Evolutionary conservation across 2,888 invertebrate species (phyloP).

Genomic region (Lepidochrysops patricia): DNA sequence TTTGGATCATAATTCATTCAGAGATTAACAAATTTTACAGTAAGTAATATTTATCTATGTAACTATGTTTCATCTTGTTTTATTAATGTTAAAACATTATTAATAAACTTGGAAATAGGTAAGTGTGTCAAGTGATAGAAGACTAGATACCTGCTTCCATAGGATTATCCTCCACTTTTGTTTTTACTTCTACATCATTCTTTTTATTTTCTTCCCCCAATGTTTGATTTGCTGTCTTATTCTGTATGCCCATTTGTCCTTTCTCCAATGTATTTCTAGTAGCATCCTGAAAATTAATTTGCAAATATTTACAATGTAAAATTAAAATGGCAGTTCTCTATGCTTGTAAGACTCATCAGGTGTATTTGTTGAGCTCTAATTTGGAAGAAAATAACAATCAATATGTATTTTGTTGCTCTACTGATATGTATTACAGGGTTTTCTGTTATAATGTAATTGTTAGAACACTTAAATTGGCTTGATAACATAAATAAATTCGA

Average conservation of each 20-base stretch:
- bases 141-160: conserved; percentile 50
- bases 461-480: background rate
- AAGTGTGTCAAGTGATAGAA: background rate
- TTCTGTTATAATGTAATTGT: background rate
- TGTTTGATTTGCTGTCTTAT: conserved; percentile 32
- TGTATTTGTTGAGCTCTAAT: background rate
- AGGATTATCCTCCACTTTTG: conserved; percentile 41
- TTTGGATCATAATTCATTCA: too few relatives aligned
- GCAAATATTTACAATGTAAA: conserved; percentile 4
- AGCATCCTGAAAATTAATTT: conserved; percentile 24
- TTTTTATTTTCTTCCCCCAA: conserved; percentile 37
- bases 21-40: background rate
- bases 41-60: too few relatives aligned
- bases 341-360: background rate
- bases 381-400: background rate
- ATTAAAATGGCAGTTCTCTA: conserved; percentile 26
- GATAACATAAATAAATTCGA: conserved; percentile 2
- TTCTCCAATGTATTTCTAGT: conserved; percentile 28
- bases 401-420: background rate
- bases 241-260: conserved; percentile 31
- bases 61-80: too few relatives aligned
- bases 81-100: background rate
- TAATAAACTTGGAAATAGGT: background rate
- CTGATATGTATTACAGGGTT: background rate
- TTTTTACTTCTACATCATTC: conserved; percentile 41